Base-by-base conservation (phyloP, 2,797 vertebrate species). In the Myripristis murdjan region DNA sequence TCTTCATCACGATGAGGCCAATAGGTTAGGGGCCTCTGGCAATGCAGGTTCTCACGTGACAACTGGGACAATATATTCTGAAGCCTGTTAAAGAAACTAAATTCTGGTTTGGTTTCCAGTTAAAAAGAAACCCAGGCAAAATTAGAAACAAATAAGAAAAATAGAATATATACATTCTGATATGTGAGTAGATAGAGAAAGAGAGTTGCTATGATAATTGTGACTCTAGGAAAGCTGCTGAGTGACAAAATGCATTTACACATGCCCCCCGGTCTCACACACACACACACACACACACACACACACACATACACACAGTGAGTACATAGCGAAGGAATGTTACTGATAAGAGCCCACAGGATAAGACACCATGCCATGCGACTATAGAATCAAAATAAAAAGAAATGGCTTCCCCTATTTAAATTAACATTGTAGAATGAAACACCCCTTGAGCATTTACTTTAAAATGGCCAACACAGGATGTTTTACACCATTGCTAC, bases 121-220 rank as follows among this genome's bases (percentile, higher is more conserved):
- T 35, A 35, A 8, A 35, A 8, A 35, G 1, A 35, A 8, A 35
- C 4, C 4, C 22, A 54, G 16, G 31, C 52, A 31, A 52, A 18
- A 26, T 54, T 52, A 54, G 26, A 54, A 9, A 18, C 26, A 54
- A 52, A 54, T 52, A 54, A 54, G 10, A 28, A 6, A 54, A 51
- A 54, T 15, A 31, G 51, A 53, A 4, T 4, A 7, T 7, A 31
- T 4, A 4, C 7, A 31, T 31, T 4, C 7, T 4, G 28, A 31
- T 31, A 31, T 7, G 7, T 31, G 1, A 31, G 28, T 31, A 31
- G 7, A 31, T 7, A 35, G 33, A 35, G 33, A 35, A 9, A 35
- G 6, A 8, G 7, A 35, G 33, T 31, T 31, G 28, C 31, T 31
- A 4, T 31, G 28, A 31, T 31, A 31, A 31, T 7, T 5, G 2